Percentiles rank a stretch among this genome's conserved stretches.
These are phyloP conservation scores for Talpa occidentalis DNA, from an alignment of 2,113 vertebrate species.

Conservation along the genomic window DNA sequence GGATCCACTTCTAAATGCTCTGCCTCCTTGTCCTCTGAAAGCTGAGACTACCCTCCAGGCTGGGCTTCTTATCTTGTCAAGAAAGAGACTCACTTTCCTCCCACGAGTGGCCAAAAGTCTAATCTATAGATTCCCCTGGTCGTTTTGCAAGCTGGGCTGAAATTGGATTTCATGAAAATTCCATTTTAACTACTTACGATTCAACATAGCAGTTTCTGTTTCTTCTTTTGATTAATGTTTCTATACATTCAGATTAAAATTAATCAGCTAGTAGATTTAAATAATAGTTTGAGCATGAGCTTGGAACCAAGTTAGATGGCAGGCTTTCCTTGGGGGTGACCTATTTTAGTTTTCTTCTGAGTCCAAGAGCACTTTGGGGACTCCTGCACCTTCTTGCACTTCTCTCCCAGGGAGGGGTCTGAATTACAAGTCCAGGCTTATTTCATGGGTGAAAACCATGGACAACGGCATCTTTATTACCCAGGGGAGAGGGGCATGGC, in stretches of 20 bases:
- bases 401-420: background rate
- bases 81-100: background rate
- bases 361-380: background rate
- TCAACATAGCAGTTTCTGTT: background rate
- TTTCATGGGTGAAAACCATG: background rate
- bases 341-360: background rate
- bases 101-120: background rate
- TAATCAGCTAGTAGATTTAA: background rate
- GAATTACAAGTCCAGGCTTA: accelerated
- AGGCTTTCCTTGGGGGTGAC: background rate
- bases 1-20: background rate
- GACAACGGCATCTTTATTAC: background rate
- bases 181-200: background rate
- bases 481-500: too few species aligned
- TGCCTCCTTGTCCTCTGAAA: background rate
- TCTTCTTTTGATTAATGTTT: background rate
- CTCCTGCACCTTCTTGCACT: too few species aligned
- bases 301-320: background rate
- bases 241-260: slow-evolving; percentile 26
- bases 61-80: background rate
- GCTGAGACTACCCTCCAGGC: background rate
- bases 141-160: background rate
- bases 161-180: background rate
- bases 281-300: background rate
- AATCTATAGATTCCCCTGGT: background rate